Conservation (phyloP, 2,797 vertebrate genomes). For the Acrossocheilus wenchowensis region DNA sequence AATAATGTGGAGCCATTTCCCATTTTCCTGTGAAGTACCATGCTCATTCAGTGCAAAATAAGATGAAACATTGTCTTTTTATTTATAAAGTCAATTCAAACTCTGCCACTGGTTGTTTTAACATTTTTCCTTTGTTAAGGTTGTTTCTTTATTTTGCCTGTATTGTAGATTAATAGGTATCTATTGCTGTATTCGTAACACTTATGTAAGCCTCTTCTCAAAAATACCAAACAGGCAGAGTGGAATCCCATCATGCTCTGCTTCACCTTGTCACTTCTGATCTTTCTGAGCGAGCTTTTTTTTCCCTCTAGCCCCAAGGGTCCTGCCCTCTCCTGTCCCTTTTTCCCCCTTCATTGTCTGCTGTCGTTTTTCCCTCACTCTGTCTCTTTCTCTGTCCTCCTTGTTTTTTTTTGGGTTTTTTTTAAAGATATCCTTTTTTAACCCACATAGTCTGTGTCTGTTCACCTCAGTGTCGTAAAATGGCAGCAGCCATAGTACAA, state of each 20-base stretch:
- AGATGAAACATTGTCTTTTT: background rate
- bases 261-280: slow-evolving; percentile 54
- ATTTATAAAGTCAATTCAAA: background rate
- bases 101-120: background rate
- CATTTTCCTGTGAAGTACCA: background rate
- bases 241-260: slow-evolving; percentile 54
- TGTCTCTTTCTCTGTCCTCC: slow-evolving; percentile 14
- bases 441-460: slow-evolving; percentile 6
- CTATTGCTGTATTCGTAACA: background rate
- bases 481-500: slow-evolving; percentile 43
- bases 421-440: slow-evolving; percentile 55
- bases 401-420: background rate
- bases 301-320: slow-evolving; percentile 34
- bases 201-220: slow-evolving; percentile 17
- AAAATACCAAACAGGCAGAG: slow-evolving; percentile 38
- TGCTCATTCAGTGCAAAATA: background rate
- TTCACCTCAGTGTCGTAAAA: slow-evolving; percentile 36
- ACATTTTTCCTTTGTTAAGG: background rate
- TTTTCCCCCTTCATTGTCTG: slow-evolving; percentile 23
- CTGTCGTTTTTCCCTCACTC: slow-evolving; percentile 12
- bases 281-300: slow-evolving; percentile 47
- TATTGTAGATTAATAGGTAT: slow-evolving; percentile 16
- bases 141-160: background rate
- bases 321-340: slow-evolving; percentile 24
- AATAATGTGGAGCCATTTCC: background rate